Conservation (phyloP, 1,140 invertebrate species). For the Psix sp. region DNA sequence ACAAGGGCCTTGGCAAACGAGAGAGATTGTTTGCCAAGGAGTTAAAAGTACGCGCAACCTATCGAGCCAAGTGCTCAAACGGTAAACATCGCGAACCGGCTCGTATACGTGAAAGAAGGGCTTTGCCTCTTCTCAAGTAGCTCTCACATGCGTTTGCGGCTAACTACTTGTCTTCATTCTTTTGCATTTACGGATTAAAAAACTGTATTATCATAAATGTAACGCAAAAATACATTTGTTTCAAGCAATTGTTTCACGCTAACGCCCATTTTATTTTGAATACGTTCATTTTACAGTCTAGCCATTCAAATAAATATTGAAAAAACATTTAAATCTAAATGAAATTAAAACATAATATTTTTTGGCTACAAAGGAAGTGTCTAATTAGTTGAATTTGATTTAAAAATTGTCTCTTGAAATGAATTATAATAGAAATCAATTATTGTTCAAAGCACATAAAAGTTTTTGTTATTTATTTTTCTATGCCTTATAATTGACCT, state of each 20-base stretch:
- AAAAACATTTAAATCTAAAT: too few relatives aligned
- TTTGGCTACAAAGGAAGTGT: too few relatives aligned
- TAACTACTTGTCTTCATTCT: slow-evolving; percentile 15
- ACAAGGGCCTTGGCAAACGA: slow-evolving; percentile 53
- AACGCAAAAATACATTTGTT: slow-evolving; percentile 16
- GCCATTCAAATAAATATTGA: too few relatives aligned
- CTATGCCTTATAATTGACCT: too few relatives aligned
- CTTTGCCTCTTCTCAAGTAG: slow-evolving; percentile 30
- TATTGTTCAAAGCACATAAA: too few relatives aligned
- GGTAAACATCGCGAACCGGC: slow-evolving; percentile 44
- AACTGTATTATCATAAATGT: slow-evolving; percentile 39
- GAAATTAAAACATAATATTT: too few relatives aligned
- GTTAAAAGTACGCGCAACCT: slow-evolving; percentile 54
- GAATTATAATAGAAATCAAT: too few relatives aligned
- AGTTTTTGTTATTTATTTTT: too few relatives aligned
- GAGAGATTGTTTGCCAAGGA: slow-evolving; percentile 62
- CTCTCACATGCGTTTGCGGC: slow-evolving; percentile 37
- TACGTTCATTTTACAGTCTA: too few relatives aligned
- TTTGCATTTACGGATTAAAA: slow-evolving; percentile 42
- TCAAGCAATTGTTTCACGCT: slow-evolving; percentile 5
- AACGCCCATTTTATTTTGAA: neutral
- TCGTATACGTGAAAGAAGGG: slow-evolving; percentile 19
- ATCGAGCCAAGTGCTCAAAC: slow-evolving; percentile 55
- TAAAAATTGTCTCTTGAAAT: too few relatives aligned
- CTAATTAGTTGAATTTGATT: too few relatives aligned